Conservation (phyloP, 2,113 vertebrate species). For the Triplophysa siluroides region DNA sequence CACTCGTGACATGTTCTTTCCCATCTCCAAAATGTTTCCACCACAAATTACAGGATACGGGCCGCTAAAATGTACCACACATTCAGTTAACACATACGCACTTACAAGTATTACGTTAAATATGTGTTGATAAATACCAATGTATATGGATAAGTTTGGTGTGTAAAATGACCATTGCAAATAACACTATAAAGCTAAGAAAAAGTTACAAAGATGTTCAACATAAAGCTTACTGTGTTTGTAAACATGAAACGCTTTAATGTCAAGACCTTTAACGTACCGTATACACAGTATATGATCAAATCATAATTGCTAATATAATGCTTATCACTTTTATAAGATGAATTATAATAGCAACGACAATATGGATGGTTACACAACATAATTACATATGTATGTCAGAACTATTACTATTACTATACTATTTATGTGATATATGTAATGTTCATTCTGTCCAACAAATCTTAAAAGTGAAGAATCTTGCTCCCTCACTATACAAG, state of each 20-base stretch:
- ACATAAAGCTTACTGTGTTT: no score
- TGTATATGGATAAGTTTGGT: neutral
- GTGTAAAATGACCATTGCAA: neutral
- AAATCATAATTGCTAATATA: neutral
- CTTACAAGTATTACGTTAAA: slow-evolving; percentile 50
- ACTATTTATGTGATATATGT: neutral
- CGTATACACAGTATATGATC: neutral
- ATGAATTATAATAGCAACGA: no score
- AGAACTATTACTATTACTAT: no score
- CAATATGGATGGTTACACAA: no score
- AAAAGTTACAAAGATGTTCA: no score
- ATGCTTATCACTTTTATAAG: neutral
- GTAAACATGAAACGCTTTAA: neutral
- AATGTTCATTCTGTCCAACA: neutral
- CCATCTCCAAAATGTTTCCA: slow-evolving; percentile 41
- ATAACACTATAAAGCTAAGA: no score
- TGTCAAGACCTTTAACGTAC: neutral
- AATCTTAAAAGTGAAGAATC: neutral
- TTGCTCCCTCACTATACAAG: neutral
- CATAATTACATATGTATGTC: neutral
- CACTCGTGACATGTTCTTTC: slow-evolving; percentile 20
- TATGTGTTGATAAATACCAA: neutral
- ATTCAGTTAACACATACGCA: slow-evolving; percentile 48
- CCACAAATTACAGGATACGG: slow-evolving; percentile 64
- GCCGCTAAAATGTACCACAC: slow-evolving; percentile 41